phyloP scores from a whole-genome alignment of 1,140 invertebrate species.

The Drosophila jambulina region DNA sequence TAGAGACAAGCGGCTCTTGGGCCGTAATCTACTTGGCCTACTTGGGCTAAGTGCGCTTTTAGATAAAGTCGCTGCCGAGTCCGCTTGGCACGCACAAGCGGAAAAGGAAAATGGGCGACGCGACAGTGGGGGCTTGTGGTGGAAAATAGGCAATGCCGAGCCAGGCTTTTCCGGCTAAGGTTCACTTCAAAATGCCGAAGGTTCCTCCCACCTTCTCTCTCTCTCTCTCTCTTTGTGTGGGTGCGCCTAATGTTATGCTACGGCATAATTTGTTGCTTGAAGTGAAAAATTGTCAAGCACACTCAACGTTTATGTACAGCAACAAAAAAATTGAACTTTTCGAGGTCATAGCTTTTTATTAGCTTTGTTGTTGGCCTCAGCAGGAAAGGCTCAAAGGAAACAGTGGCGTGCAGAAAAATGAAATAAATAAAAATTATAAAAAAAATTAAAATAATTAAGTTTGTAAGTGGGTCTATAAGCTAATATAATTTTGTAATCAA shows the following conservation, averaged over 20 bases:
- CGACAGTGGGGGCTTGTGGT: neutral
- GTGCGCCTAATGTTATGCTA: constrained; percentile 76
- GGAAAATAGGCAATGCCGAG: neutral
- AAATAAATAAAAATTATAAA: neutral
- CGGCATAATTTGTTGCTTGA: constrained; percentile 82
- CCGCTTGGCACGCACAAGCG: constrained; percentile 69
- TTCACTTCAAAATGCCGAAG: constrained; percentile 46
- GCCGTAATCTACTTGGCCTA: constrained; percentile 80
- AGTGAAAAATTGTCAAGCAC: constrained; percentile 82
- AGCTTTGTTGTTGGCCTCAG: constrained; percentile 58
- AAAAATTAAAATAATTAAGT: neutral
- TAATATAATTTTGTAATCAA: neutral
- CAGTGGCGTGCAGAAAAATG: neutral
- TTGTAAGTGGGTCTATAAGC: neutral
- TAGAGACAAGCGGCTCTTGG: constrained; percentile 57
- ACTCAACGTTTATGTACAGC: constrained; percentile 76
- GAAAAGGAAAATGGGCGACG: constrained; percentile 9
- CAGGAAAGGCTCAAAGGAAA: neutral
- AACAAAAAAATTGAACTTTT: constrained; percentile 77
- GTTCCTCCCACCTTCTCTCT: constrained; percentile 8
- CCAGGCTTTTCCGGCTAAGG: constrained; percentile 27
- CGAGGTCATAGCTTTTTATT: constrained; percentile 80
- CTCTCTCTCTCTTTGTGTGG: constrained; percentile 25
- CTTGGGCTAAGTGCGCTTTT: constrained; percentile 82
- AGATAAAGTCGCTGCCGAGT: constrained; percentile 76